These are phyloP conservation scores for Phallusia fumigata DNA, from an alignment of 23 tunicate genomes.

Conservation along the genomic window DNA sequence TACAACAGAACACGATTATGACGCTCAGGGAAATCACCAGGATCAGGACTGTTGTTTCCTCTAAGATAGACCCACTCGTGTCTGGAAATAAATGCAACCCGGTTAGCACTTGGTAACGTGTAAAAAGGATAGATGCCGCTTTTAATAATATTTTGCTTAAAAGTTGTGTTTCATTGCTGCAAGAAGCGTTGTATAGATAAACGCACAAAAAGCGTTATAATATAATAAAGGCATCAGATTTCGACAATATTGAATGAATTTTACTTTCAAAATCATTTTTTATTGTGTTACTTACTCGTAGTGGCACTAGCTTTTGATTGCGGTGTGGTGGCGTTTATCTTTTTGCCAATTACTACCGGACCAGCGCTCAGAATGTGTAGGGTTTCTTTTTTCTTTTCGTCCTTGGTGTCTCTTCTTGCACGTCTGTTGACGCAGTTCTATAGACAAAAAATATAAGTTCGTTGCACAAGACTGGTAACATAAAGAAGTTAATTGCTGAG, in stretches of 20 bases:
- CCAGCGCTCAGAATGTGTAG: constrained; percentile 55
- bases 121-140: neutral
- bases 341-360: constrained; percentile 27
- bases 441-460: no score
- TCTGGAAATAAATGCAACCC: neutral
- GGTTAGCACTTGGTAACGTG: neutral
- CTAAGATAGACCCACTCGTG: neutral
- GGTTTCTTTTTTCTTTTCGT: neutral
- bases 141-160: neutral
- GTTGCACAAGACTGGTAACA: no score
- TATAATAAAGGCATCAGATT: no score
- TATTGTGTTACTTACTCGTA: neutral
- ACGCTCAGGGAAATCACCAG: constrained; percentile 30
- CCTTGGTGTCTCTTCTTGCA: neutral
- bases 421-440: neutral
- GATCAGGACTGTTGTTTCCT: constrained; percentile 43
- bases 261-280: neutral
- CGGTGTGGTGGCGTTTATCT: neutral
- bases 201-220: neutral
- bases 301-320: constrained; percentile 16
- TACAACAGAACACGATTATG: constrained; percentile 29
- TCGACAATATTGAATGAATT: no score
- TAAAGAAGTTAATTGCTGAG: no score
- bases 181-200: neutral
- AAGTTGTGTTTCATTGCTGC: neutral